Evolutionary conservation across 1,140 invertebrate genomes (phyloP).

Genomic region (Proales similis): DNA sequence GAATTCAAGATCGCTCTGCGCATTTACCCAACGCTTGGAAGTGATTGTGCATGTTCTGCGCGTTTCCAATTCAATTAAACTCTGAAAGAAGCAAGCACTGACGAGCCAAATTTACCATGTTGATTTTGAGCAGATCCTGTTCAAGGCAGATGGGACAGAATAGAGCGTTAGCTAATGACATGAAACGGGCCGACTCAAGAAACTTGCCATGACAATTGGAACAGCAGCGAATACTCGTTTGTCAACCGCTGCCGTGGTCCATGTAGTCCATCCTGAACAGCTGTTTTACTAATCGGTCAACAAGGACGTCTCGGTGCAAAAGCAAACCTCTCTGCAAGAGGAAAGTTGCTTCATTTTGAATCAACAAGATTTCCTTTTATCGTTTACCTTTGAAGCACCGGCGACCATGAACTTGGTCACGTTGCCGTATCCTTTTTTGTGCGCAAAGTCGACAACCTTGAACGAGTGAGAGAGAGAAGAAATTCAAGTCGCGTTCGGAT

Average conservation of each 20-base stretch:
- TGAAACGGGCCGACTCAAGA: background rate
- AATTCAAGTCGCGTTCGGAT: too few relatives aligned
- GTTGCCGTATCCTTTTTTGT: background rate
- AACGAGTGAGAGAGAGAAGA: too few relatives aligned
- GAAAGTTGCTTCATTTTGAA: too few relatives aligned
- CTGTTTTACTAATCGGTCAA: too few relatives aligned
- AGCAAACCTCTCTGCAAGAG: too few relatives aligned
- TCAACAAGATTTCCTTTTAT: too few relatives aligned
- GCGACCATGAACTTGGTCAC: slow-evolving; percentile 26
- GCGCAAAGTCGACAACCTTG: background rate
- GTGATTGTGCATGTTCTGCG: slow-evolving; percentile 16
- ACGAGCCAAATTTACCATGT: slow-evolving; percentile 41
- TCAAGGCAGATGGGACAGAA: too few relatives aligned
- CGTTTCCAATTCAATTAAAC: background rate
- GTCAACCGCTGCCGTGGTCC: slow-evolving; percentile 27
- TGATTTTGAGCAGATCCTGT: slow-evolving; percentile 46
- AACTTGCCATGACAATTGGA: slow-evolving; percentile 29
- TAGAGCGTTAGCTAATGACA: too few relatives aligned
- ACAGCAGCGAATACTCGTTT: slow-evolving; percentile 25
- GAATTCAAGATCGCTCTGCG: background rate
- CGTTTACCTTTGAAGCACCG: slow-evolving; percentile 33
- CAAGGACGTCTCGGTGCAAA: too few relatives aligned
- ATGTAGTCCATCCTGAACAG: slow-evolving; percentile 15
- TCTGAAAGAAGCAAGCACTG: background rate
- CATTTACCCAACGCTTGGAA: slow-evolving; percentile 1